Percentiles rank a stretch among this genome's conserved stretches.
Evolutionary conservation across 2,113 vertebrate species (phyloP).

Genomic region (Macquaria ambigua): DNA sequence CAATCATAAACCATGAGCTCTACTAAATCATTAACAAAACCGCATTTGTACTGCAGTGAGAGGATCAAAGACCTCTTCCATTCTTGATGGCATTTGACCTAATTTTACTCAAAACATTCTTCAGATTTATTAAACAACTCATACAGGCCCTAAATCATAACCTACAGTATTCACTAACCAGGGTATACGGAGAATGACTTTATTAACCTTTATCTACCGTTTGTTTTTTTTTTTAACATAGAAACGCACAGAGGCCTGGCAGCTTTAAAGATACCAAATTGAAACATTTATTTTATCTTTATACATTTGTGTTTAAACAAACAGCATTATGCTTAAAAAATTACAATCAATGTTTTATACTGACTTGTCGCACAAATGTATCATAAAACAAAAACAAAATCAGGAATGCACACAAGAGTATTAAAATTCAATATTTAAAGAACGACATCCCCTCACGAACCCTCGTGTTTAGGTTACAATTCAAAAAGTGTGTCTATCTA

Average conservation of each 20-base stretch:
- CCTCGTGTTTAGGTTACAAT: slow-evolving; percentile 63
- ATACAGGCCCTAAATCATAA: background rate
- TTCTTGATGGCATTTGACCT: background rate
- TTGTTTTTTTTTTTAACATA: background rate
- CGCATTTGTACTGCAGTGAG: background rate
- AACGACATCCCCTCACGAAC: slow-evolving; percentile 58
- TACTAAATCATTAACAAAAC: background rate
- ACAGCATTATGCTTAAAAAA: slow-evolving; percentile 77
- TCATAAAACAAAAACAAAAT: slow-evolving; percentile 73
- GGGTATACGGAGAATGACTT: background rate
- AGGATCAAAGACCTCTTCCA: background rate
- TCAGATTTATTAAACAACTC: background rate
- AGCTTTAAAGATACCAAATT: slow-evolving; percentile 70
- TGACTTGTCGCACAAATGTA: slow-evolving; percentile 74
- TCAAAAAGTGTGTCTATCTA: slow-evolving; percentile 60
- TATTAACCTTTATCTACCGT: background rate
- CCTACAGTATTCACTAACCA: background rate
- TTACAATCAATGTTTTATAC: slow-evolving; percentile 80
- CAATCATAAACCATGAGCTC: background rate
- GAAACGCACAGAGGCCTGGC: background rate
- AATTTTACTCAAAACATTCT: background rate
- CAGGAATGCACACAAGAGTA: slow-evolving; percentile 77
- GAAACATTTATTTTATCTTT: slow-evolving; percentile 80
- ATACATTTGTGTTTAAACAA: slow-evolving; percentile 74
- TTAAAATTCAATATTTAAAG: slow-evolving; percentile 76